These are phyloP conservation scores for Trinorchestia longiramus DNA, from an alignment of 1,140 invertebrate genomes.

Conservation along the genomic window DNA sequence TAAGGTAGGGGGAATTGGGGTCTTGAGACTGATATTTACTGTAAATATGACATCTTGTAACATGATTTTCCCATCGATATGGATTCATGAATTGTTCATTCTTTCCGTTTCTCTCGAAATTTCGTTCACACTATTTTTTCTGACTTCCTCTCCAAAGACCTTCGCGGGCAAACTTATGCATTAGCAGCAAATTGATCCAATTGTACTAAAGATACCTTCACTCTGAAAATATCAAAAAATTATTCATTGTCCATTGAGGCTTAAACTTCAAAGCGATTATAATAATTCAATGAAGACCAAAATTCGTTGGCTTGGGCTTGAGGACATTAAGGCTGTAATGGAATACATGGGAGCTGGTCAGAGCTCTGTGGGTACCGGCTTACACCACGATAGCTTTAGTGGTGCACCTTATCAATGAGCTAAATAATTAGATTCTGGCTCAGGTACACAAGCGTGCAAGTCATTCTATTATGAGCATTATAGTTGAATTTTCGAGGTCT, in stretches of 20 bases:
- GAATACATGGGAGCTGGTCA: neutral
- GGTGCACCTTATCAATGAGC: neutral
- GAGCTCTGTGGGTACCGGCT: neutral
- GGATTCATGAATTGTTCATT: neutral
- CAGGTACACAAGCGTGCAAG: neutral
- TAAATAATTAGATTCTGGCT: neutral
- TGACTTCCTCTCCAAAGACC: neutral
- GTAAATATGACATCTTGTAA: neutral
- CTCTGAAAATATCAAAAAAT: neutral
- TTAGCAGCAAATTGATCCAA: neutral
- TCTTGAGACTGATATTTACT: neutral
- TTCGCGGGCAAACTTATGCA: neutral
- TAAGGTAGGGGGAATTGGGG: neutral
- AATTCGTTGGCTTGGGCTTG: neutral
- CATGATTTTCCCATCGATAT: neutral
- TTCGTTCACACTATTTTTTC: neutral
- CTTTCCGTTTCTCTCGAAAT: neutral
- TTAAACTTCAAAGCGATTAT: neutral
- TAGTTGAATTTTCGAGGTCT: neutral
- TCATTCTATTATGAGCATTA: neutral
- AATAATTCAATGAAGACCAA: neutral
- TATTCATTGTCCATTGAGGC: neutral
- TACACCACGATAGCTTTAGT: neutral
- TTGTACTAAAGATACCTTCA: neutral
- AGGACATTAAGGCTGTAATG: neutral